Evolutionary conservation across 2,797 vertebrate species (phyloP), one percentile per base, ranked within the genome.

Genomic region (Amniataba percoides): DNA sequence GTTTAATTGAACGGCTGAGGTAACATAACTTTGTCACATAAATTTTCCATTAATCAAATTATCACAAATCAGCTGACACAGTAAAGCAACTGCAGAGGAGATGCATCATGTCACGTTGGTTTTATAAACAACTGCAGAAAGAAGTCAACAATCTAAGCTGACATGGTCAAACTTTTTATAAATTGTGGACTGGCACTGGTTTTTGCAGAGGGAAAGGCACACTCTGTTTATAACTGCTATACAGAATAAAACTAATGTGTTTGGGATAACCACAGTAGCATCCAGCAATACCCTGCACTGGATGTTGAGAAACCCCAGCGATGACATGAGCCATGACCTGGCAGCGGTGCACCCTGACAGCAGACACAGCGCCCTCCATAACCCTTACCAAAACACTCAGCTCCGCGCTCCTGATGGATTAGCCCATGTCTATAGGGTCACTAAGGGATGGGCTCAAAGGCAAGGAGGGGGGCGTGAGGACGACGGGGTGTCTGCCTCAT

Each of bases 371-470:
- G 34, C 66, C 76, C 76, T 89, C 65, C 73, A 69, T 57, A 85
- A 78, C 88, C 84, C 88, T 80, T 40, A 80, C 81, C 82, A 83
- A 75, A 84, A 83, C 85, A 81, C 75, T 83, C 81, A 51, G 21
- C 71, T 78, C 81, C 45, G 18, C 7, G 64, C 57, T 76, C 69
- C 75, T 93, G 91, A 94, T 93, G 88, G 90, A 95, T 95, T 89
- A 89, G 78, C 81, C 77, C 27, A 2, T 72, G 91, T 92, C 87
- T 75, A 79, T 73, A 64, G 75, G 92, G 89, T 94, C 92, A 91
- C 67, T 46, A 78, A 23, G 82, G 86, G 92, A 90, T 73, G 84
- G 87, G 84, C 78, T 91, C 75, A 86, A 81, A 86, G 75, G 63
- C 64, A 56, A 83, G 65, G 67, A 61, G 58, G 48, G 70, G 79